A percentile compares a stretch with the other conserved stretches of the same genome.
These are phyloP conservation scores for Trichogramma pretiosum DNA, from an alignment of 1,140 invertebrate species.

Conservation along the genomic window DNA sequence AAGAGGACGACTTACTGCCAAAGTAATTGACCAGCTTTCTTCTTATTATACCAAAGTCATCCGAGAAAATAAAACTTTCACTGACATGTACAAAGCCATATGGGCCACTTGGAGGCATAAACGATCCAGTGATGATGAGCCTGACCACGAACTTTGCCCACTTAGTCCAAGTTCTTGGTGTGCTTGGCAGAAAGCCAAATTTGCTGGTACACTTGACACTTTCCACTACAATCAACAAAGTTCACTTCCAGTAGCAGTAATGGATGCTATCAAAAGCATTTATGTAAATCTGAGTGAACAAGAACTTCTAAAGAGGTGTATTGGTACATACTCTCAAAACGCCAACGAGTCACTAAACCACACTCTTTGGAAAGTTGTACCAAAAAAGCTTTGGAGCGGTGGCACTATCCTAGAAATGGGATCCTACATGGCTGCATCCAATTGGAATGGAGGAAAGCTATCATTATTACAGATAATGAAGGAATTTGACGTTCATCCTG, in stretches of 20 bases:
- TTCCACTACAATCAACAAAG: no score
- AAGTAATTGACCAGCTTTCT: constrained; percentile 19
- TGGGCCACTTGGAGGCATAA: constrained; percentile 12
- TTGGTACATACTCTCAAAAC: constrained; percentile 10
- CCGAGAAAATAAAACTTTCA: constrained; percentile 8
- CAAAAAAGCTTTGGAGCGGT: constrained; percentile 9
- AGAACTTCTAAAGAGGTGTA: constrained; percentile 15
- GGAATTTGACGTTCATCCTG: no score
- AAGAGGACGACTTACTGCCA: constrained; percentile 19
- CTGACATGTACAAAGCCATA: constrained; percentile 15
- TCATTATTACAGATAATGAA: no score
- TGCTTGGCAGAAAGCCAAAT: constrained; percentile 11
- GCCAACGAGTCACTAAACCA: constrained; percentile 9
- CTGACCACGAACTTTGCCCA: constrained; percentile 14
- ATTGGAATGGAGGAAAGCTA: no score
- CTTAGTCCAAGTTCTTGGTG: constrained; percentile 9
- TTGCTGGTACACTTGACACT: no score
- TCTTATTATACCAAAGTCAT: constrained; percentile 21
- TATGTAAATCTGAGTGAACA: constrained; percentile 14
- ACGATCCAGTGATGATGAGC: constrained; percentile 7
- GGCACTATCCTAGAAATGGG: neutral
- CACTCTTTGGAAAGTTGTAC: constrained; percentile 10
- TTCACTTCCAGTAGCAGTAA: neutral
- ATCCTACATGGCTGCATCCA: neutral
- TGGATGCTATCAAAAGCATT: constrained; percentile 11